Percentiles rank a stretch among this genome's conserved stretches.
These are phyloP conservation scores for Xenops minutus DNA, from an alignment of 2,797 vertebrate species.

Conservation along the genomic window DNA sequence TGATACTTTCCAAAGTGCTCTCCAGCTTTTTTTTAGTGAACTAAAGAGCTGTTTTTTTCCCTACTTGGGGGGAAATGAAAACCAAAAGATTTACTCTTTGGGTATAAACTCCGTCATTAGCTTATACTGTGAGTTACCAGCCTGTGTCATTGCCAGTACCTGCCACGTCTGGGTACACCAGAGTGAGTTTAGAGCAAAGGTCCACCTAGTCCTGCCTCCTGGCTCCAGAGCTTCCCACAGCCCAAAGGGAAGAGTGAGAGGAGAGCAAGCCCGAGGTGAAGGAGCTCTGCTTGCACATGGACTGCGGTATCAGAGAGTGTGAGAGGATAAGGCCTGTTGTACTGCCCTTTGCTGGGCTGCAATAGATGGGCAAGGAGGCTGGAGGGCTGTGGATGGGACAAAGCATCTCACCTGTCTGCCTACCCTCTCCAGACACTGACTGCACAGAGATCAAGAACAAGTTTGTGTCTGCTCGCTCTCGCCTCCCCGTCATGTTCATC, in stretches of 20 bases:
- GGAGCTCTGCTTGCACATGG: neutral
- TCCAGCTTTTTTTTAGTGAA: neutral
- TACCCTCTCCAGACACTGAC: slow-evolving; percentile 77
- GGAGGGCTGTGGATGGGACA: neutral
- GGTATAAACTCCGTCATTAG: neutral
- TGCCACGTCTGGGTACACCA: neutral
- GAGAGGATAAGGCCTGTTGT: neutral
- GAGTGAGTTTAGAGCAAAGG: neutral
- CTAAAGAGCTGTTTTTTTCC: neutral
- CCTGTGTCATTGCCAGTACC: neutral
- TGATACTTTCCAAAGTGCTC: neutral
- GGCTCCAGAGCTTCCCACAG: neutral
- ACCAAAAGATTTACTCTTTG: neutral
- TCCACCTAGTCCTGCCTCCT: neutral
- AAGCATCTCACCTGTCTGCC: neutral
- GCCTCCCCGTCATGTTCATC: slow-evolving; percentile 90
- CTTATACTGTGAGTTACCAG: neutral
- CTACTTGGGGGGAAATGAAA: neutral
- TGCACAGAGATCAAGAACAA: slow-evolving; percentile 88
- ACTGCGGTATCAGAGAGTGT: neutral
- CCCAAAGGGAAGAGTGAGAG: neutral
- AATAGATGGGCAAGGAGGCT: fast-evolving
- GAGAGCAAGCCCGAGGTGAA: fast-evolving
- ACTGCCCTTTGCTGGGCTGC: neutral
- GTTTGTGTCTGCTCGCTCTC: slow-evolving; percentile 85